Percentiles rank a stretch among this genome's conserved stretches.
Conservation (phyloP, 2,888 invertebrate genomes). For the Molorchus minor region DNA sequence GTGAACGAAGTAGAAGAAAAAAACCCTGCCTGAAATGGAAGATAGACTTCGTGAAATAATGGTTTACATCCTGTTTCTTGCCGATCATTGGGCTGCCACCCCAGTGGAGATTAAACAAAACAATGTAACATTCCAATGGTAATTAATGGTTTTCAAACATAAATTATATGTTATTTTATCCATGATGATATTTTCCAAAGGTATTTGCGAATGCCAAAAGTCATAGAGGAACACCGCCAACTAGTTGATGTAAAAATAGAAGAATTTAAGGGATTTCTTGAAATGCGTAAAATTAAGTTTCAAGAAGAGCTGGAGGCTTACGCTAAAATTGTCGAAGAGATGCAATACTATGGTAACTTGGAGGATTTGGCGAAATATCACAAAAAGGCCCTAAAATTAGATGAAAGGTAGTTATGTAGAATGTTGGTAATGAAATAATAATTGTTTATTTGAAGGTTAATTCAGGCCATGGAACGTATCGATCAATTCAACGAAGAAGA, state of each 20-base stretch:
- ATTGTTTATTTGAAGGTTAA: constrained; percentile 63
- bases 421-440: not conserved
- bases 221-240: constrained; percentile 83
- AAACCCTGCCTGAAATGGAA: constrained; percentile 77
- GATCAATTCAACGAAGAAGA: constrained; percentile 94
- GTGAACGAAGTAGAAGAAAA: constrained; percentile 78
- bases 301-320: constrained; percentile 83
- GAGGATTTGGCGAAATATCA: constrained; percentile 84
- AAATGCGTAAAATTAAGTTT: constrained; percentile 82
- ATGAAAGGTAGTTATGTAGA: constrained; percentile 66
- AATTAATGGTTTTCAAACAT: constrained; percentile 34
- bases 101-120: constrained; percentile 90
- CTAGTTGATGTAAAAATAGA: constrained; percentile 83
- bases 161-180: constrained; percentile 1
- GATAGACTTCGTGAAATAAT: constrained; percentile 73
- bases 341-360: constrained; percentile 88
- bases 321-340: constrained; percentile 82
- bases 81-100: constrained; percentile 82
- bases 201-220: constrained; percentile 80
- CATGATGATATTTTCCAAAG: constrained; percentile 52
- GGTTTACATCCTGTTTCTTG: constrained; percentile 82
- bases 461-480: constrained; percentile 79
- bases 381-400: constrained; percentile 80
- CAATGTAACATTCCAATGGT: constrained; percentile 88
- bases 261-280: constrained; percentile 86